A percentile compares a stretch with the other conserved stretches of the same genome.
Evolutionary conservation across 2,888 invertebrate species (phyloP).

Genomic region (Parnassius apollo): DNA sequence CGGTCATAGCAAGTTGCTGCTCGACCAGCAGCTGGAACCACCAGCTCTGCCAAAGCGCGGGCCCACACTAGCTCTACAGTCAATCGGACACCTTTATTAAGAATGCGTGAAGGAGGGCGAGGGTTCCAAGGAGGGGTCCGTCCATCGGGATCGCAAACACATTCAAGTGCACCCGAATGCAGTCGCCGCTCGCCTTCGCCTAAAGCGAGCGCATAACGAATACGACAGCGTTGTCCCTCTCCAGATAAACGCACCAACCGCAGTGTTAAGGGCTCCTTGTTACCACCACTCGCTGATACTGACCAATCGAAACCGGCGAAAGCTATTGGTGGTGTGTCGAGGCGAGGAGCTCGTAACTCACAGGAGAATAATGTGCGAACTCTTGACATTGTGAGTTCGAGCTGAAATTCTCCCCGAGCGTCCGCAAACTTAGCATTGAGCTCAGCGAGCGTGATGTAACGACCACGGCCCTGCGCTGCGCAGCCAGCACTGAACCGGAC

Average conservation of each 20-base stretch:
- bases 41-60: constrained; percentile 79
- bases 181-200: constrained; percentile 85
- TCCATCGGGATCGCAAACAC: constrained; percentile 86
- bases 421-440: constrained; percentile 88
- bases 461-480: constrained; percentile 87
- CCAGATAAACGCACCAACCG: constrained; percentile 88
- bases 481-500: constrained; percentile 85
- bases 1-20: constrained; percentile 87
- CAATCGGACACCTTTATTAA: constrained; percentile 84
- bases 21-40: constrained; percentile 80
- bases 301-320: constrained; percentile 93
- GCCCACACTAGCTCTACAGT: constrained; percentile 88
- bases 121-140: constrained; percentile 87
- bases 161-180: constrained; percentile 86
- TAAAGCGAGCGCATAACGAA: constrained; percentile 85
- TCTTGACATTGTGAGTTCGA: constrained; percentile 89
- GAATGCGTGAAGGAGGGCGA: constrained; percentile 81
- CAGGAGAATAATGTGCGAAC: constrained; percentile 88
- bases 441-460: constrained; percentile 86
- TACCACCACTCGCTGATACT: constrained; percentile 83
- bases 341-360: constrained; percentile 83
- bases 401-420: constrained; percentile 89
- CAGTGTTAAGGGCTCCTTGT: constrained; percentile 77
- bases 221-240: constrained; percentile 89
- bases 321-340: constrained; percentile 82